phyloP scores from a whole-genome alignment of 2,888 invertebrate species.

The Rhyacophila evoluta region DNA sequence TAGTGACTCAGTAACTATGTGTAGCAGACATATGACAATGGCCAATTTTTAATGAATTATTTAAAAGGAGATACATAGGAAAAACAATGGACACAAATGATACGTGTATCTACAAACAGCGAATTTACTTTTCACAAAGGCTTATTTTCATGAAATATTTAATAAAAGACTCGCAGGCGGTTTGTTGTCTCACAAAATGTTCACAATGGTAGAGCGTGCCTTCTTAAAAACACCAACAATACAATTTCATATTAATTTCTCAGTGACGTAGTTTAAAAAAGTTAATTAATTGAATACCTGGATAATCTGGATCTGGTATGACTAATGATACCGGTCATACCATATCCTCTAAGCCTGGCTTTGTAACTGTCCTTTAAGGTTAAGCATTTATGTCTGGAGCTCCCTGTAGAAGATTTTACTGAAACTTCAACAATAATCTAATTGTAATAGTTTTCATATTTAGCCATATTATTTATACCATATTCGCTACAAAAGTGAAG shows the following conservation, averaged over 20 bases:
- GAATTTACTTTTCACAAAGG: conserved; percentile 5
- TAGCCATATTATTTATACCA: too few relatives aligned
- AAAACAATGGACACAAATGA: neutral
- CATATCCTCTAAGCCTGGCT: too few relatives aligned
- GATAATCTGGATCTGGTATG: too few relatives aligned
- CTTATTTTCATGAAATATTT: neutral
- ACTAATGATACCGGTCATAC: too few relatives aligned
- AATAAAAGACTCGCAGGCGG: conserved; percentile 5
- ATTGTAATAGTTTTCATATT: too few relatives aligned
- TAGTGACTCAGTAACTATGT: too few relatives aligned
- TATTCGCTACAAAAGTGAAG: too few relatives aligned
- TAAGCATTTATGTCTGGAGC: too few relatives aligned
- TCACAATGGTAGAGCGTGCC: conserved; percentile 4
- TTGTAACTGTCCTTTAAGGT: too few relatives aligned
- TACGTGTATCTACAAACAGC: neutral
- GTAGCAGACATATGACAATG: neutral
- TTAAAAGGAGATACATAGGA: neutral
- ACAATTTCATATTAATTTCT: neutral
- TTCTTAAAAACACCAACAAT: neutral
- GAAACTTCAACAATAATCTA: too few relatives aligned
- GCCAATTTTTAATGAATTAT: neutral
- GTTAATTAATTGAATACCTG: too few relatives aligned
- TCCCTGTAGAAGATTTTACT: too few relatives aligned
- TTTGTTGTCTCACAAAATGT: conserved; percentile 14
- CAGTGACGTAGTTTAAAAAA: neutral